These are phyloP conservation scores for Megaceryle torquata DNA, from an alignment of 2,113 vertebrate species.

Conservation along the genomic window DNA sequence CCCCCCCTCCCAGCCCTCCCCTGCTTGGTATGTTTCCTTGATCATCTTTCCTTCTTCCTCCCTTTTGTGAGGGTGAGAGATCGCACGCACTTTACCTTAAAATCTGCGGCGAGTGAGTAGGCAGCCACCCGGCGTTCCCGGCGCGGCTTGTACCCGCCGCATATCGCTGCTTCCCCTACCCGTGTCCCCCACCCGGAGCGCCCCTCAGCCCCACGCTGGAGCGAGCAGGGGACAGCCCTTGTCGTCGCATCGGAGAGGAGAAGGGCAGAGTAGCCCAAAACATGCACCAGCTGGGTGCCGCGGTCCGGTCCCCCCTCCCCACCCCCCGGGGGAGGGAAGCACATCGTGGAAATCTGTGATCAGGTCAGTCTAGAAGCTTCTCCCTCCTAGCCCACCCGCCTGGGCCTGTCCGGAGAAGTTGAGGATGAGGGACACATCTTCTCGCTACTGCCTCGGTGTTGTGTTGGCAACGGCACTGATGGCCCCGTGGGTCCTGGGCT, in stretches of 20 bases:
- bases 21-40: constrained; percentile 34
- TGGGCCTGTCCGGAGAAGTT: not conserved
- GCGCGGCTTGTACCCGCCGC: constrained; percentile 29
- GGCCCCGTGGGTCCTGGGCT: not conserved
- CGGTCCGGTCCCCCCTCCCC: not conserved
- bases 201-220: not conserved
- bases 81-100: constrained; percentile 12
- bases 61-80: constrained; percentile 3
- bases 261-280: not conserved
- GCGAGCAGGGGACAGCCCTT: not conserved
- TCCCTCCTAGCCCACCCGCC: not conserved
- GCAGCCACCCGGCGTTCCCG: not conserved
- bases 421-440: not conserved
- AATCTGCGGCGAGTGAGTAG: constrained; percentile 1
- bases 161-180: not conserved
- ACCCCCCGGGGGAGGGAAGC: not conserved
- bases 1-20: not conserved
- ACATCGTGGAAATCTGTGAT: not conserved
- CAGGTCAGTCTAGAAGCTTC: constrained; percentile 57
- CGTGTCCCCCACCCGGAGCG: not conserved
- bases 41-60: not conserved
- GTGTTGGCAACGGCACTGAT: not conserved
- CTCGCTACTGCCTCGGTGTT: not conserved
- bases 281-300: not conserved
- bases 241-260: not conserved